phyloP scores from a whole-genome alignment of 2,797 vertebrate genomes.

The Phoeniculus purpureus region DNA sequence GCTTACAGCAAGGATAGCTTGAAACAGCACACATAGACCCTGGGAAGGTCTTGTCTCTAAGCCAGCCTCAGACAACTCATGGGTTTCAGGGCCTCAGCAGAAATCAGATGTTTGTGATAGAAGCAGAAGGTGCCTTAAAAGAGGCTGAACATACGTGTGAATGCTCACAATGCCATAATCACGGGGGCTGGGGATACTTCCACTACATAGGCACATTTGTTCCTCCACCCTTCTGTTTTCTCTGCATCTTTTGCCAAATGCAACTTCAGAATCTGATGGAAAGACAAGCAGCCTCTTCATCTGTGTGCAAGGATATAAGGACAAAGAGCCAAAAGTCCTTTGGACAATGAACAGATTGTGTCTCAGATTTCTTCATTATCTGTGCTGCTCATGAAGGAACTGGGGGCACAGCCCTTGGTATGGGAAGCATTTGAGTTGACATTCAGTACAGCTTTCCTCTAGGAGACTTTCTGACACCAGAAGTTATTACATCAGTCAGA shows the following conservation, averaged over 20 bases:
- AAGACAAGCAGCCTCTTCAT: background rate
- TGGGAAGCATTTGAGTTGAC: conserved; percentile 30
- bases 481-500: background rate
- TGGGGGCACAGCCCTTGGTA: background rate
- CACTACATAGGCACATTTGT: background rate
- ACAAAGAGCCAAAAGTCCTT: background rate
- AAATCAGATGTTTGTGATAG: background rate
- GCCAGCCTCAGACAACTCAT: background rate
- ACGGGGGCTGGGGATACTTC: background rate
- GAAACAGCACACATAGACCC: background rate
- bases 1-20: background rate
- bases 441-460: conserved; percentile 41
- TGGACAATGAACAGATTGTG: conserved; percentile 18
- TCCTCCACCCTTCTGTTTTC: background rate
- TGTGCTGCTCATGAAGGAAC: background rate
- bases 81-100: background rate
- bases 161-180: background rate
- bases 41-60: background rate
- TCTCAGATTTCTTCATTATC: background rate
- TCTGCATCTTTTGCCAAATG: background rate
- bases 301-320: background rate
- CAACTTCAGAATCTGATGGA: background rate
- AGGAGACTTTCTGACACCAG: conserved; percentile 2
- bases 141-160: background rate
- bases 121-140: background rate